Conservation (phyloP, 2,113 vertebrate species). For the Orthonyx spaldingii region DNA sequence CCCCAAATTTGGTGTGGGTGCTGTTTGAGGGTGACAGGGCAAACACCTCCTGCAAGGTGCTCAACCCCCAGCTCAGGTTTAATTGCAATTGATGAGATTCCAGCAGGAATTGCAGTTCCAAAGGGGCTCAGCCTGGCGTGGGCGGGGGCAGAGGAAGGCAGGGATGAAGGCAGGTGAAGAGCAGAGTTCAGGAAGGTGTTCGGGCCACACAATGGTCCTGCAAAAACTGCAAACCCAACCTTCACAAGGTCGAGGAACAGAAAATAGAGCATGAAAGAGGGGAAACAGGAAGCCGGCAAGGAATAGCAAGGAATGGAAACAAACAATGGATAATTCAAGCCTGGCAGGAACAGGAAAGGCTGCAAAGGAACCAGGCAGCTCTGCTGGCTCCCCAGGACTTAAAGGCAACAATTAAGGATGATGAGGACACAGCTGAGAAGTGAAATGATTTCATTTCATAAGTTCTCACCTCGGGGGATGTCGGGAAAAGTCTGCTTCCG, state of each 20-base stretch:
- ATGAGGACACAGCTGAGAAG: constrained; percentile 47
- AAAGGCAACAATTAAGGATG: constrained; percentile 58
- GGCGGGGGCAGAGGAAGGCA: neutral
- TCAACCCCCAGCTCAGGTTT: neutral
- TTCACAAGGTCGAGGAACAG: neutral
- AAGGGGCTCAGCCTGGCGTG: neutral
- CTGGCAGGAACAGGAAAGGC: constrained; percentile 50
- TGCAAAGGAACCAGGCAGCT: constrained; percentile 13
- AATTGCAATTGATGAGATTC: neutral
- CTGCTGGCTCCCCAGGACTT: constrained; percentile 35
- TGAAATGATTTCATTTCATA: constrained; percentile 59
- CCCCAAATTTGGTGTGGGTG: neutral
- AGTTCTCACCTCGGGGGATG: constrained; percentile 54
- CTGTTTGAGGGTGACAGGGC: neutral
- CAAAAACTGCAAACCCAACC: neutral
- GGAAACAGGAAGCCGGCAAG: constrained; percentile 37
- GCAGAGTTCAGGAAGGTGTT: constrained; percentile 1
- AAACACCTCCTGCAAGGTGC: neutral
- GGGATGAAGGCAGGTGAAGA: neutral
- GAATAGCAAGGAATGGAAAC: neutral
- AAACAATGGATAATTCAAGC: constrained; percentile 54
- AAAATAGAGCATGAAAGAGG: constrained; percentile 7
- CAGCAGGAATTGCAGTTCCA: neutral
- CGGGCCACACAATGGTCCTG: neutral
- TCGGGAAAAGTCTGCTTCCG: constrained; percentile 21